Base-by-base conservation (phyloP, 2,888 invertebrate genomes). In the Hyles lineata region DNA sequence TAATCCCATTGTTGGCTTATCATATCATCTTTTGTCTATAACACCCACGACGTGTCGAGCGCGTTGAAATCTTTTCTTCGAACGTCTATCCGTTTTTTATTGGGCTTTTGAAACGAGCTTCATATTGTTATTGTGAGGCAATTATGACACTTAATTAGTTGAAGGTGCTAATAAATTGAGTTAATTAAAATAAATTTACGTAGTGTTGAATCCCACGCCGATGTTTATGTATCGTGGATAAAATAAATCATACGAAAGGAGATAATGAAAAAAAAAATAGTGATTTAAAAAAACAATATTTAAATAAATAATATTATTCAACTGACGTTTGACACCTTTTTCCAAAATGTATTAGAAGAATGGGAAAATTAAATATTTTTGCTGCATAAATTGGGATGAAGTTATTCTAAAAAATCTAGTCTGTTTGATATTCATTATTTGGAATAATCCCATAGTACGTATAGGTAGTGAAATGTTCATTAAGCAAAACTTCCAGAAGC, bases 11-110 rank as follows among this genome's bases (percentile, higher is more conserved):
- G 77, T 82, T 61, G 67, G 17, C 67, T 1, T 82, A 80, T 78
- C 80, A 23, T 72, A 23, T 55, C 23, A 59, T 58, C 55, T 70
- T 61, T 25, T 23, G 74, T 76, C 73, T 62, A 74, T 74, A 67
- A 61, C 74, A 69, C 75, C 74, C 60, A 74, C 75, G 58, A 55
- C 0, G 50, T 6, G 55, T n/a, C 5, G 17, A 43, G 9, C 55
- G 78, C 81, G 77, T 80, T 78, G 74, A 81, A 69, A 78, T 81
- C 79, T 79, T 79, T 80, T 76, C 74, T 76, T 73, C 50, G 67
- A 67, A 50, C 43, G n/a, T 17, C 23, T 50, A 43, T 50, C 50
- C 9, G 21, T 23, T 63, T 23, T 59, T 59, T 60, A 60, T 60
- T 60, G 35, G 17, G 23, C 43, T 67, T 55, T 67, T 67, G 50